A percentile compares a stretch with the other conserved stretches of the same genome.
These are phyloP conservation scores for Poeciliopsis presidionis DNA, from an alignment of 2,797 vertebrate genomes.

Conservation along the genomic window DNA sequence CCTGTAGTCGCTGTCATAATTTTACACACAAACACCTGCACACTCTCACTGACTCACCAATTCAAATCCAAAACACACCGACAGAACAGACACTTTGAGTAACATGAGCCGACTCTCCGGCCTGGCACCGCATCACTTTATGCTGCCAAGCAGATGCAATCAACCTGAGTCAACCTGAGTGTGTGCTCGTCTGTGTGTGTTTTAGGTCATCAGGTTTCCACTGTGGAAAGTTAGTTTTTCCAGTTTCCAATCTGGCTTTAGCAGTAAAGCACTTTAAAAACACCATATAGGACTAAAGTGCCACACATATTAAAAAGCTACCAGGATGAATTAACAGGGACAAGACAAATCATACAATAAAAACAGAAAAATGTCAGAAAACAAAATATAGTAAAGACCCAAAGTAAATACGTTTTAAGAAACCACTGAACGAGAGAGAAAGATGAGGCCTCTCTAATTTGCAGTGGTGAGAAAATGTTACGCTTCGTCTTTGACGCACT, in stretches of 20 bases:
- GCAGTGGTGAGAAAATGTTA: neutral
- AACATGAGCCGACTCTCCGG: conserved; percentile 57
- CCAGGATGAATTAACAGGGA: neutral
- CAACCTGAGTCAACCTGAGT: conserved; percentile 29
- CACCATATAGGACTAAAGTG: neutral
- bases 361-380: neutral
- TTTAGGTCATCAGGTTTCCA: conserved; percentile 53
- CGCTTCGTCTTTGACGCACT: neutral
- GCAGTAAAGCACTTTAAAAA: neutral
- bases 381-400: neutral
- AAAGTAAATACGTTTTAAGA: neutral
- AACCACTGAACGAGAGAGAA: neutral
- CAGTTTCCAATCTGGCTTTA: neutral
- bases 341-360: neutral
- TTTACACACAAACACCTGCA: conserved; percentile 67
- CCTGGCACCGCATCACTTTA: conserved; percentile 42
- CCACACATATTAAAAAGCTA: neutral
- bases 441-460: neutral
- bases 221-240: conserved; percentile 3
- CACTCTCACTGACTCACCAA: conserved; percentile 44
- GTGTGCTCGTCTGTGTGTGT: conserved; percentile 18
- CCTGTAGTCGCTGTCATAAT: conserved; percentile 67
- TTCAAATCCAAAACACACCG: conserved; percentile 44
- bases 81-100: conserved; percentile 47
- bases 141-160: conserved; percentile 44